phyloP scores from a whole-genome alignment of 64 coral and sea anemone genomes.

The Acropora yongei region DNA sequence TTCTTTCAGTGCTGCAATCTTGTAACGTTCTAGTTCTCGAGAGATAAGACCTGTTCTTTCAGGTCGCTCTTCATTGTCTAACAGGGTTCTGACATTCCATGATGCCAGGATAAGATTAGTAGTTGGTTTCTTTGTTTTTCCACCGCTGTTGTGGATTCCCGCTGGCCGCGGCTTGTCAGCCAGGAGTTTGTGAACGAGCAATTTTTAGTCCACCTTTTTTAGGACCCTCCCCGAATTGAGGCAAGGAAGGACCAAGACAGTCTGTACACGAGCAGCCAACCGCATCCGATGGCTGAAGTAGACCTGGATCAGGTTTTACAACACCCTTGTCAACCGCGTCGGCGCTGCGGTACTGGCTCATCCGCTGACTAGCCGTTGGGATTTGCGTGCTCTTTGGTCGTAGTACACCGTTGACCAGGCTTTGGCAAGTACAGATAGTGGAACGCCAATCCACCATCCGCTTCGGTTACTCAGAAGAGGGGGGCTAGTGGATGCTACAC shows the following conservation, averaged over 20 bases:
- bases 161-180: neutral
- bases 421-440: no score
- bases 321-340: no score
- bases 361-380: no score
- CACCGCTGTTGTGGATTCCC: neutral
- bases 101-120: neutral
- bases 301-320: neutral
- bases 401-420: no score
- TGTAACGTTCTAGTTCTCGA: neutral
- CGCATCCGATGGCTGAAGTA: neutral
- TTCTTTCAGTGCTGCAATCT: neutral
- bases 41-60: neutral
- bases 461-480: no score
- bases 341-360: no score
- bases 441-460: no score
- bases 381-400: no score
- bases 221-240: neutral
- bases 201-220: neutral
- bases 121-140: neutral
- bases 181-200: neutral
- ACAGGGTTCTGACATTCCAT: neutral
- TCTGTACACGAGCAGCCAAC: neutral
- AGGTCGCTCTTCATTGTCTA: neutral
- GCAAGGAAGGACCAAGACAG: neutral
- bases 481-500: no score